These are phyloP conservation scores for Patella depressa DNA, from an alignment of 2,888 invertebrate genomes.

Conservation along the genomic window DNA sequence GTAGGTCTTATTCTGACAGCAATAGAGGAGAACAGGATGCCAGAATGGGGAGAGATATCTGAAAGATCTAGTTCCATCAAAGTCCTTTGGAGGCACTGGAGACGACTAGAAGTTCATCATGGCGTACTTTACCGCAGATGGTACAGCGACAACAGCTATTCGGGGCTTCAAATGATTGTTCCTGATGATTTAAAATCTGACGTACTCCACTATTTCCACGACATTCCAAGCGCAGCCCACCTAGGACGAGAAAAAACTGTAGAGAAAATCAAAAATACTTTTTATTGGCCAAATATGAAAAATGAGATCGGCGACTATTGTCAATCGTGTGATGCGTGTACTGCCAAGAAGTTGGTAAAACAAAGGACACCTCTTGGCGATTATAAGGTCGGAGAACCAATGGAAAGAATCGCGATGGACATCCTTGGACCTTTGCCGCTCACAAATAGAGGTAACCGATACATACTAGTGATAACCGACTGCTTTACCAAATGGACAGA, in stretches of 20 bases:
- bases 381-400: slow-evolving; percentile 15
- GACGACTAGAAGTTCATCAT: neutral
- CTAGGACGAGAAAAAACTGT: slow-evolving; percentile 9
- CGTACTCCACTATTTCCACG: slow-evolving; percentile 1
- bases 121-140: neutral
- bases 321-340: neutral
- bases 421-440: slow-evolving; percentile 14
- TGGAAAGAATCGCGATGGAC: slow-evolving; percentile 15
- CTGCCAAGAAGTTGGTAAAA: slow-evolving; percentile 2
- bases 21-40: neutral
- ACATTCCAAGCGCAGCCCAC: slow-evolving; percentile 3
- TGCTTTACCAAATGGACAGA: slow-evolving; percentile 21
- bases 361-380: neutral
- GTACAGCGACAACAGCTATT: neutral
- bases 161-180: neutral
- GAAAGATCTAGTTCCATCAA: neutral
- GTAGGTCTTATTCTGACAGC: neutral
- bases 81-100: neutral
- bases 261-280: neutral
- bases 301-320: neutral
- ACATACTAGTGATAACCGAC: slow-evolving; percentile 10
- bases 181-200: neutral
- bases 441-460: slow-evolving; percentile 13
- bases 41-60: slow-evolving; percentile 9
- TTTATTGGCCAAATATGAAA: slow-evolving; percentile 21